A percentile compares a stretch with the other conserved stretches of the same genome.
These are phyloP conservation scores for Temnothorax longispinosus DNA, from an alignment of 1,140 invertebrate species.

Conservation along the genomic window DNA sequence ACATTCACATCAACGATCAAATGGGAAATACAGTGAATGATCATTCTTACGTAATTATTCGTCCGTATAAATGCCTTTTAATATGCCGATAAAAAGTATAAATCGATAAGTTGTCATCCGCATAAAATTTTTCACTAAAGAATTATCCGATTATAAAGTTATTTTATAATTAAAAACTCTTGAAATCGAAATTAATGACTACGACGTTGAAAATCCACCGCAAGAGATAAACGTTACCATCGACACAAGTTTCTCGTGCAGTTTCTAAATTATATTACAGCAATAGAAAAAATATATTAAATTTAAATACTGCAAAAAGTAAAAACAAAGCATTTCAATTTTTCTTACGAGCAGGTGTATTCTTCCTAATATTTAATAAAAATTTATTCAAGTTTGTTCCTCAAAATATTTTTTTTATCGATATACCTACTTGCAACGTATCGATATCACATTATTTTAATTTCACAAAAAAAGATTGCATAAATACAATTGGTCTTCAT, in stretches of 20 bases:
- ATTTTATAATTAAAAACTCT: slow-evolving; percentile 35
- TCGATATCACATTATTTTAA: neutral
- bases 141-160: slow-evolving; percentile 36
- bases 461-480: neutral
- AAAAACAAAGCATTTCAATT: neutral
- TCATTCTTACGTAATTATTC: slow-evolving; percentile 17
- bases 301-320: neutral
- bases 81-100: slow-evolving; percentile 13
- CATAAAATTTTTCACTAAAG: neutral
- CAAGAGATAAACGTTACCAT: neutral
- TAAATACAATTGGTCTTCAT: neutral
- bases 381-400: neutral
- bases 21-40: neutral
- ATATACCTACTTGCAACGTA: neutral
- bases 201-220: neutral
- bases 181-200: slow-evolving; percentile 20
- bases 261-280: slow-evolving; percentile 22
- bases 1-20: neutral
- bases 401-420: neutral
- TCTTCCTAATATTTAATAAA: neutral
- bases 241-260: neutral
- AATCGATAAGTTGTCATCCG: neutral
- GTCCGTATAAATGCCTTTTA: neutral
- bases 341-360: neutral
- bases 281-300: neutral